Conservation (phyloP, 2,113 vertebrate species). For the Nycticebus coucang region DNA sequence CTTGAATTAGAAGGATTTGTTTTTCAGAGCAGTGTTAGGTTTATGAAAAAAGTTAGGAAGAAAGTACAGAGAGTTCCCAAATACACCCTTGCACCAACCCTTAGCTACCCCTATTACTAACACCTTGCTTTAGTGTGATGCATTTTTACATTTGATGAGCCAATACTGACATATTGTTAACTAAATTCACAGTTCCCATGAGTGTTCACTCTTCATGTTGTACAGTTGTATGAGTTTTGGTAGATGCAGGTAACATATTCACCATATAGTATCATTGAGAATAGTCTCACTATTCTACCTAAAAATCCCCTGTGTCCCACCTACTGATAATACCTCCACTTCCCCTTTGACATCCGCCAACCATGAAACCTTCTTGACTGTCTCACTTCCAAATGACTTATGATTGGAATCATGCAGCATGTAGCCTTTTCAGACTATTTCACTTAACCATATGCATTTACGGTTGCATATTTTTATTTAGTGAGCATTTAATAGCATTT, state of each 20-base stretch:
- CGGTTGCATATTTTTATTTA: constrained; percentile 72
- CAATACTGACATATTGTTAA: background rate
- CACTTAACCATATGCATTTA: background rate
- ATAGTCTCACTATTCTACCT: background rate
- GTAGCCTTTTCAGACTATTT: background rate
- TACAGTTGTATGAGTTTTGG: background rate
- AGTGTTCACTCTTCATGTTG: background rate
- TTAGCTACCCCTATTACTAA: background rate
- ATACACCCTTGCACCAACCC: rapidly evolving
- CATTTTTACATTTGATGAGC: background rate
- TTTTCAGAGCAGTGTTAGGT: background rate
- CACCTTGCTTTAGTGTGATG: background rate
- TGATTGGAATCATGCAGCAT: background rate
- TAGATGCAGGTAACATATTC: background rate
- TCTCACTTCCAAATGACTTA: background rate
- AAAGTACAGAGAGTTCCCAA: background rate
- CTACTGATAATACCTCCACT: background rate
- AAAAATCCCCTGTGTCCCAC: background rate
- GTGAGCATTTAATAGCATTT: no score
- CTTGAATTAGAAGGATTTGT: constrained; percentile 46
- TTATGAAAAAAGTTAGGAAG: background rate
- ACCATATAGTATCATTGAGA: background rate
- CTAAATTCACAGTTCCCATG: background rate
- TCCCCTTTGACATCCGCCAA: background rate
- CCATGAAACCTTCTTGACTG: background rate